A percentile compares a stretch with the other conserved stretches of the same genome.
These are phyloP conservation scores for Crax fasciolata DNA, from an alignment of 2,797 vertebrate species.

Conservation along the genomic window DNA sequence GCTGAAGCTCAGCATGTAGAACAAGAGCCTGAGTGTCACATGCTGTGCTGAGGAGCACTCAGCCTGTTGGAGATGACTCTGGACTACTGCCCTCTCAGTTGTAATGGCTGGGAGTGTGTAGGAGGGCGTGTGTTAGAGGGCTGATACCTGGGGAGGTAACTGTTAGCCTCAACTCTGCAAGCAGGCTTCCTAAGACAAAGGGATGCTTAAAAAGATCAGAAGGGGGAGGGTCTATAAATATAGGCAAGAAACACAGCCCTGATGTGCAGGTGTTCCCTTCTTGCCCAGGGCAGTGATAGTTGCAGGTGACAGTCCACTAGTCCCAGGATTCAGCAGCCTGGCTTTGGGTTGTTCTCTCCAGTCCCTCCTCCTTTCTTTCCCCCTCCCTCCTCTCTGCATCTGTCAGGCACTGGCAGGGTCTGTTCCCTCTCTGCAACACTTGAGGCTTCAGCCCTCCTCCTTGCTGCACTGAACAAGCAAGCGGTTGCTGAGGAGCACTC, in stretches of 20 bases:
- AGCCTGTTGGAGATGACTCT: rapidly evolving
- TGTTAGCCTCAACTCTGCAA: background rate
- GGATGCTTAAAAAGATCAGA: background rate
- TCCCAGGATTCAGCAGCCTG: background rate
- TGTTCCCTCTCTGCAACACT: background rate
- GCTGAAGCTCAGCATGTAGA: background rate
- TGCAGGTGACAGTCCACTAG: background rate
- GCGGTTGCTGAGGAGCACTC: background rate
- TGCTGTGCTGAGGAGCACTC: background rate
- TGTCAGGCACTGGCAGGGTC: background rate
- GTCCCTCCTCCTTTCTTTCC: background rate
- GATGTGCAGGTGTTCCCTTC: rapidly evolving
- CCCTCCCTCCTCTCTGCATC: background rate
- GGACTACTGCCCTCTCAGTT: background rate
- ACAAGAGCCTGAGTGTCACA: rapidly evolving
- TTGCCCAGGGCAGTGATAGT: rapidly evolving
- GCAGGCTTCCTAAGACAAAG: background rate
- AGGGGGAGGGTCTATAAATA: background rate
- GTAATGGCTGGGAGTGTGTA: too few relatives aligned
- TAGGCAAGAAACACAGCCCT: rapidly evolving
- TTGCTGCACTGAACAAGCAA: rapidly evolving
- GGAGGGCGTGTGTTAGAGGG: rapidly evolving
- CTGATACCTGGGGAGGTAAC: background rate
- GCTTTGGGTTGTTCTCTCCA: background rate
- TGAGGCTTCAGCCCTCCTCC: background rate